Base-by-base conservation (phyloP, 2,888 invertebrate genomes). In the Pollenia griseotomentosa region DNA sequence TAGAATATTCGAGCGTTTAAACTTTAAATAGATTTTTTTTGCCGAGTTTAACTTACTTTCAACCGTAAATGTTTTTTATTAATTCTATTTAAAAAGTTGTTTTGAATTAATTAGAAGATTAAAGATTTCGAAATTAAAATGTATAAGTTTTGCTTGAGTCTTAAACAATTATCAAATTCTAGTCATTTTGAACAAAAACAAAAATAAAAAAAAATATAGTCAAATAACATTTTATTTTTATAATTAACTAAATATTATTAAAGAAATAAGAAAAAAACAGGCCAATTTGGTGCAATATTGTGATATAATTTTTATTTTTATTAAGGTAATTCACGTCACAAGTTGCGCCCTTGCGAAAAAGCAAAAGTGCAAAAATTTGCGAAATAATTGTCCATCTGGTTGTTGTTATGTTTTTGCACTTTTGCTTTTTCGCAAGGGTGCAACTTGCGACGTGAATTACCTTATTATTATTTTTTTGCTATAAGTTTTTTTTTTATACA, bases 271-370 rank as follows among this genome's bases (percentile, higher is more conserved):
- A 42, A 75, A 83, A 77, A 80, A 88, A 89, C 90, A 92, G 93
- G 93, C 93, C 93, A 92, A 89, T 90, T 90, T 68, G 91, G 93
- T 93, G 93, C 93, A 93, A 93, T 93, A 93, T 91, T 93, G 93
- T 93, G 92, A 93, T 92, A 92, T 91, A 93, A 91, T 90, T 88
- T 80, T 16, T 71, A 82, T 79, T 65, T 74, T 75, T 75, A 77
- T 23, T 23, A 23, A 23, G 23, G 23, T 23, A 2, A 2, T 23
- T 23, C 23, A 23, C 2, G 23, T 2, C 23, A 23, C 23, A 23
- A 23, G 23, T 23, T 23, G 23, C 23, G 2, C 2, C 23, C 0
- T 23, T 23, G 23, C 2, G 3, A 23, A 23, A 23, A 23, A 23
- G 2, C 2, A 23, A 23, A 23, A 23, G 23, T 23, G 23, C 23